A percentile compares a stretch with the other conserved stretches of the same genome.
Evolutionary conservation across 1,140 invertebrate genomes (phyloP).

Genomic region (Bicyclus anynana): DNA sequence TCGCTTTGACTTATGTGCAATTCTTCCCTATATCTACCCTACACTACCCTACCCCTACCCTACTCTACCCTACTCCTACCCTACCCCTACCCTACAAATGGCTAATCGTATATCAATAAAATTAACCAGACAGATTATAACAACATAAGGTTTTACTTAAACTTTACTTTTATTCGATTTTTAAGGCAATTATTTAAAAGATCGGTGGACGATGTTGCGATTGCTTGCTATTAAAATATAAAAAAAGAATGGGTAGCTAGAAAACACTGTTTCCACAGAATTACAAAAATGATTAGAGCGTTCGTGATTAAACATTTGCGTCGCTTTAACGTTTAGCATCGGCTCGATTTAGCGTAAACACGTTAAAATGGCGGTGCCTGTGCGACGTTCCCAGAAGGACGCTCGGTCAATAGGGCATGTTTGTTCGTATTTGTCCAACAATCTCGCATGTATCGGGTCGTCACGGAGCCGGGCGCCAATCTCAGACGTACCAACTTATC

Average conservation of each 20-base stretch:
- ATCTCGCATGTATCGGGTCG: slow-evolving; percentile 36
- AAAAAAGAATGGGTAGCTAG: slow-evolving; percentile 42
- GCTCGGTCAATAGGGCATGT: slow-evolving; percentile 45
- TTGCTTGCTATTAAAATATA: background rate
- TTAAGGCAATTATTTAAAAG: no score
- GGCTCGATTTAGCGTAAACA: slow-evolving; percentile 40
- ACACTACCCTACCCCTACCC: no score
- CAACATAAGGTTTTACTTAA: no score
- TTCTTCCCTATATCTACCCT: no score
- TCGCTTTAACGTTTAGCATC: slow-evolving; percentile 49
- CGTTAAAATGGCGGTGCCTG: slow-evolving; percentile 46
- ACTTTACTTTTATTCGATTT: no score
- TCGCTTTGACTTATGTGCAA: no score
- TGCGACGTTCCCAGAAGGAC: slow-evolving; percentile 54
- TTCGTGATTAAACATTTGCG: slow-evolving; percentile 43
- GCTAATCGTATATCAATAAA: no score
- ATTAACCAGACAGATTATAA: no score
- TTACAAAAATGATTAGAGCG: slow-evolving; percentile 54
- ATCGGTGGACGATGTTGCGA: no score
- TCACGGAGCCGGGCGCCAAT: slow-evolving; percentile 45
- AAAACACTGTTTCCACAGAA: slow-evolving; percentile 45
- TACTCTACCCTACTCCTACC: no score
- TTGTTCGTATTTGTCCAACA: slow-evolving; percentile 41
- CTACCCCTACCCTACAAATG: no score
- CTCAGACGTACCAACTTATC: background rate